phyloP scores from a whole-genome alignment of 2,113 vertebrate species.

The Eclectus roratus region DNA sequence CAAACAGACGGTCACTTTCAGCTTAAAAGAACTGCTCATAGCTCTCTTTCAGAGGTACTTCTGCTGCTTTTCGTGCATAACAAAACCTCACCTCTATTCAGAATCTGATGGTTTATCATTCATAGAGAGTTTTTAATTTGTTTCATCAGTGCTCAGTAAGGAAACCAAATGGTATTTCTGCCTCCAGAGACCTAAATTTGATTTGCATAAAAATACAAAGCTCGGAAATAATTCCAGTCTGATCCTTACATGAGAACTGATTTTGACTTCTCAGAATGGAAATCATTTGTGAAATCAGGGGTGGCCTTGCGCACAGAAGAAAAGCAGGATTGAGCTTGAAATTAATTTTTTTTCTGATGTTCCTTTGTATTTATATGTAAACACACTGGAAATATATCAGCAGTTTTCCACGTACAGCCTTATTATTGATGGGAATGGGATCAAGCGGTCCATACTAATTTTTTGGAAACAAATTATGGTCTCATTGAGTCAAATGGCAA shows the following conservation, averaged over 20 bases:
- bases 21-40: not conserved
- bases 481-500: slow-evolving; percentile 45
- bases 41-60: not conserved
- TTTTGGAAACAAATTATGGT: not conserved
- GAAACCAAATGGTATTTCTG: not conserved
- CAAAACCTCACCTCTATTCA: not conserved
- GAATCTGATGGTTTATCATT: not conserved
- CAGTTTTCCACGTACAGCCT: not conserved
- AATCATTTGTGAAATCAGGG: not conserved
- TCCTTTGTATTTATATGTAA: slow-evolving; percentile 41
- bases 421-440: slow-evolving; percentile 40
- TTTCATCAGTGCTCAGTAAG: not conserved
- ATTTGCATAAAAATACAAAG: not conserved
- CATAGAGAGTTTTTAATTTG: not conserved
- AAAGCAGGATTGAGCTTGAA: slow-evolving; percentile 7
- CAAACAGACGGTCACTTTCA: not conserved
- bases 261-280: slow-evolving; percentile 13
- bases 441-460: not conserved
- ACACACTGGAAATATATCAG: not conserved
- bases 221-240: not conserved
- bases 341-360: not conserved
- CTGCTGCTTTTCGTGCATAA: not conserved
- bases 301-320: not conserved
- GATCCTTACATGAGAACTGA: not conserved
- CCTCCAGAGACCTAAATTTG: not conserved